These are phyloP conservation scores for Euglossa dilemma DNA, from an alignment of 1,140 invertebrate species.

Conservation along the genomic window DNA sequence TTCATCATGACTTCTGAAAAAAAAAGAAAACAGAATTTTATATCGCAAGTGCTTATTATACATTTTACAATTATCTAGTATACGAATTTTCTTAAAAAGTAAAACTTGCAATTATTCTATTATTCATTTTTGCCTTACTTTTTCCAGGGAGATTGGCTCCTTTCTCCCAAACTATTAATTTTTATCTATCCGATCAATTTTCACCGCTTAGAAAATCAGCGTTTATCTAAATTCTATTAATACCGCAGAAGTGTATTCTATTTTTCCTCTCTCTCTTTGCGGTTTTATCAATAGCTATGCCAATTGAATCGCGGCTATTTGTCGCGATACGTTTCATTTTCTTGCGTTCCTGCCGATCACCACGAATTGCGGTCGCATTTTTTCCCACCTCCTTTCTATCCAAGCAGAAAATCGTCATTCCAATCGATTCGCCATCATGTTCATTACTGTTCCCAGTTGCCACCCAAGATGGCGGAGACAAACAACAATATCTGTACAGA, in stretches of 20 bases:
- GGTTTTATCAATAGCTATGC: slow-evolving; percentile 24
- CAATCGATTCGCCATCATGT: background rate
- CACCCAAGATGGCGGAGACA: background rate
- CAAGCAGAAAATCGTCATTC: slow-evolving; percentile 20
- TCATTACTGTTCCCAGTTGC: background rate
- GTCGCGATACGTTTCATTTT: slow-evolving; percentile 33
- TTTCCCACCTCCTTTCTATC: slow-evolving; percentile 23
- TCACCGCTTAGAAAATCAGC: background rate
- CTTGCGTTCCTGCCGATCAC: slow-evolving; percentile 26
- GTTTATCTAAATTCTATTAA: slow-evolving; percentile 18
- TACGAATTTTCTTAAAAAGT: background rate
- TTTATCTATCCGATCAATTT: background rate
- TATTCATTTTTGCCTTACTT: background rate
- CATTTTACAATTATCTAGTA: background rate
- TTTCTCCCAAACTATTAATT: background rate
- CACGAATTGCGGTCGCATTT: slow-evolving; percentile 46
- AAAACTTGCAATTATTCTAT: background rate
- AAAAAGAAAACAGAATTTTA: background rate
- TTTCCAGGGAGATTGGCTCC: background rate
- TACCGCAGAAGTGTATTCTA: background rate
- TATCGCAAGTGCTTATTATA: background rate
- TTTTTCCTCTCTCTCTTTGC: background rate
- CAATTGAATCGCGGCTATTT: slow-evolving; percentile 25
- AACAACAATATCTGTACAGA: background rate
- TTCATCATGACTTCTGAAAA: too few species aligned